A percentile compares a stretch with the other conserved stretches of the same genome.
Evolutionary conservation across 1,140 invertebrate species (phyloP).

Genomic region (Caenorhabditis briggsae): DNA sequence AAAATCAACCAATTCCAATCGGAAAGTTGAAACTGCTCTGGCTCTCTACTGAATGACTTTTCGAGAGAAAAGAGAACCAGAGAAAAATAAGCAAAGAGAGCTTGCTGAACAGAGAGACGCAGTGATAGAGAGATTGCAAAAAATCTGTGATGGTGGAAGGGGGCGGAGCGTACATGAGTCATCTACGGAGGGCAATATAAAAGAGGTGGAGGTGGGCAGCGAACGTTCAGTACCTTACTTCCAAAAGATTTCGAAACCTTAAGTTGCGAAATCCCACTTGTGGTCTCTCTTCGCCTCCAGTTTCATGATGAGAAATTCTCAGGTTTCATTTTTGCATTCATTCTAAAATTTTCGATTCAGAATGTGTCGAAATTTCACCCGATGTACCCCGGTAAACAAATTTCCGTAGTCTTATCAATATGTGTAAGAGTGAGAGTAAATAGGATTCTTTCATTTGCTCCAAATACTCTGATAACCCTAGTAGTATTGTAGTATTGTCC

Average conservation of each 20-base stretch:
- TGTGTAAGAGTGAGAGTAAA: background rate
- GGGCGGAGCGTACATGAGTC: conserved; percentile 42
- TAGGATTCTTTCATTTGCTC: too few relatives aligned
- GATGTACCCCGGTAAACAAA: background rate
- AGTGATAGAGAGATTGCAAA: background rate
- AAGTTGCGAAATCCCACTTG: conserved; percentile 28
- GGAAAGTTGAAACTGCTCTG: conserved; percentile 13
- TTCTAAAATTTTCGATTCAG: too few relatives aligned
- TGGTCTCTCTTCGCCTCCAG: background rate
- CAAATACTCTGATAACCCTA: too few relatives aligned
- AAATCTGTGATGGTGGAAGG: background rate
- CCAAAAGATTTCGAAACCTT: conserved; percentile 23
- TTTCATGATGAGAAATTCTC: conserved; percentile 44
- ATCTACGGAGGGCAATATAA: conserved; percentile 34
- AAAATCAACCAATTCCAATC: conserved; percentile 48
- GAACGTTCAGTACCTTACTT: conserved; percentile 37
- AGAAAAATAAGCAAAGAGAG: background rate
- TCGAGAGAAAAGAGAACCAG: background rate
- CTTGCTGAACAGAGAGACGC: background rate
- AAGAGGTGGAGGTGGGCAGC: background rate
- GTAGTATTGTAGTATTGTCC: too few relatives aligned
- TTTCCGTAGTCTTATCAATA: conserved; percentile 19
- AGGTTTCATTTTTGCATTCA: background rate
- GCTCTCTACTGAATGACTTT: conserved; percentile 36
- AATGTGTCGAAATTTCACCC: too few relatives aligned